These are phyloP conservation scores for Orgyia antiqua DNA, from an alignment of 2,888 invertebrate genomes.

Conservation along the genomic window DNA sequence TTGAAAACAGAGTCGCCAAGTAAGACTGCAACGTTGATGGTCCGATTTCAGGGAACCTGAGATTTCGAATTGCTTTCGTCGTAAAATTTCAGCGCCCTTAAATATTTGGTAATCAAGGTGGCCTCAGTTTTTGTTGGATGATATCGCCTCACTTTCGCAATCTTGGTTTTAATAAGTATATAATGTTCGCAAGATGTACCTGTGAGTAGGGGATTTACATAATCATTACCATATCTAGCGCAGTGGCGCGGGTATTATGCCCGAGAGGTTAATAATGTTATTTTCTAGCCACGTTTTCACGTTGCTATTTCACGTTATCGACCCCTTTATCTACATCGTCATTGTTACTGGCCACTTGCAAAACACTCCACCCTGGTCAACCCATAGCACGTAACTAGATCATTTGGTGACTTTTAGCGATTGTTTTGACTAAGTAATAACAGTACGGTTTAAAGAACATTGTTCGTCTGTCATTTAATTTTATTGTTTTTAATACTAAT, in stretches of 20 bases:
- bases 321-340: conserved; percentile 73
- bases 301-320: conserved; percentile 75
- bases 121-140: conserved; percentile 60
- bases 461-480: too few relatives aligned
- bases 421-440: conserved; percentile 17
- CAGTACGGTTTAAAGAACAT: too few relatives aligned
- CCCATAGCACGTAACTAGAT: conserved; percentile 28
- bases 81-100: conserved; percentile 65
- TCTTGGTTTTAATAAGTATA: conserved; percentile 77
- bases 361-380: conserved; percentile 53
- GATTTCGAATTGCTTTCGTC: conserved; percentile 65
- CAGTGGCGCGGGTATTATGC: conserved; percentile 76
- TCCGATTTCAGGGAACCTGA: conserved; percentile 70
- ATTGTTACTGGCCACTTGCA: conserved; percentile 71
- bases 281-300: conserved; percentile 78
- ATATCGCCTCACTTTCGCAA: conserved; percentile 64
- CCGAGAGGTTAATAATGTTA: conserved; percentile 78
- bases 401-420: conserved; percentile 14
- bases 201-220: conserved; percentile 76
- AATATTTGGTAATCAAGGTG: conserved; percentile 52
- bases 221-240: conserved; percentile 79
- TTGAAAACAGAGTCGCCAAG: conserved; percentile 76
- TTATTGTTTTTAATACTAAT: too few relatives aligned
- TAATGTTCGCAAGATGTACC: conserved; percentile 74
- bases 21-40: conserved; percentile 63